Percentiles rank a stretch among this genome's conserved stretches.
These are phyloP conservation scores for Mandrillus leucophaeus DNA, from an alignment of 2,113 vertebrate species.

Conservation along the genomic window DNA sequence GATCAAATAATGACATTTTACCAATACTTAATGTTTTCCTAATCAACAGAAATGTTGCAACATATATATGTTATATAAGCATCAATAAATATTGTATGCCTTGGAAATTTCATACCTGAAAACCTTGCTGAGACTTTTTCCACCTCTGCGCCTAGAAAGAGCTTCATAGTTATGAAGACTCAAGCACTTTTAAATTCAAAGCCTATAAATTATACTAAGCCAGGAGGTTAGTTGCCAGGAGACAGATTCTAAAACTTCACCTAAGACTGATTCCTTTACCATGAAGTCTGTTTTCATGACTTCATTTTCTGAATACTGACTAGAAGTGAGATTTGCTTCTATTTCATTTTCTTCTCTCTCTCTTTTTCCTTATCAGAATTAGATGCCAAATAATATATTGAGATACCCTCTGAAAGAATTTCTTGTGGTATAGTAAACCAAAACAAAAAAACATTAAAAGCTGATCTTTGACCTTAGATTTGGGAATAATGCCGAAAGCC, in stretches of 20 bases:
- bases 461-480: neutral
- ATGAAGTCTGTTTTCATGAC: neutral
- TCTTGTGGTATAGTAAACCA: slow-evolving; percentile 10
- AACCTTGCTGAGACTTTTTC: neutral
- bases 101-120: neutral
- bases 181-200: neutral
- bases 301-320: neutral
- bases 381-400: slow-evolving; percentile 34
- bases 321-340: neutral
- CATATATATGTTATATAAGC: neutral
- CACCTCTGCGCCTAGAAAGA: neutral
- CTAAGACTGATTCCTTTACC: neutral
- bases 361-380: neutral
- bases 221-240: neutral
- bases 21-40: neutral
- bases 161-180: neutral
- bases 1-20: neutral
- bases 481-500: neutral
- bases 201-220: neutral
- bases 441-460: neutral
- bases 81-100: neutral
- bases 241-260: neutral
- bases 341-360: neutral
- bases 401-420: slow-evolving; percentile 9
- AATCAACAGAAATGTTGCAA: neutral